phyloP scores from a whole-genome alignment of 2,113 vertebrate genomes.

The Poeciliopsis retropinna region DNA sequence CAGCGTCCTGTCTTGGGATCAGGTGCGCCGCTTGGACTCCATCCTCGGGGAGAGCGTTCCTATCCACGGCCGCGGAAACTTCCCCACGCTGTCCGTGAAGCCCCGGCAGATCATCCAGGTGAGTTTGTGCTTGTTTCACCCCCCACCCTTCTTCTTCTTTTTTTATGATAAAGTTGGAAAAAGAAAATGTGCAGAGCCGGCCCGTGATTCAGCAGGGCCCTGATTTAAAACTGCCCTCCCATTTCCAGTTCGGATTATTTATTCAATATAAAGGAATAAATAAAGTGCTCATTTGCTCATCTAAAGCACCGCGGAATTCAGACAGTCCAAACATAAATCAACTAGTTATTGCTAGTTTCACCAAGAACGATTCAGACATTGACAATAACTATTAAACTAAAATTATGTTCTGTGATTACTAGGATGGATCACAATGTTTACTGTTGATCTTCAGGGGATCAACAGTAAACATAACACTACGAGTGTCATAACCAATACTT shows the following conservation, averaged over 20 bases:
- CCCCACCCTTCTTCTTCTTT: too few species aligned
- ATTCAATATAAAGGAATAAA: too few species aligned
- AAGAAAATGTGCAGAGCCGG: too few species aligned
- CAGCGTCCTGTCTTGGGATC: slow-evolving; percentile 89
- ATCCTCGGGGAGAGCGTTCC: slow-evolving; percentile 91
- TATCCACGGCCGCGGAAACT: slow-evolving; percentile 94
- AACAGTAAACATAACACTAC: not conserved
- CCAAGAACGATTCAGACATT: not conserved
- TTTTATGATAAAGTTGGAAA: too few species aligned
- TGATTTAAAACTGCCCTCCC: too few species aligned
- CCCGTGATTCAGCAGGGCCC: too few species aligned
- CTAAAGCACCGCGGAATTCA: too few species aligned
- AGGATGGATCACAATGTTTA: not conserved
- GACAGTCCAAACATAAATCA: too few species aligned
- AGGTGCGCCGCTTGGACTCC: slow-evolving; percentile 90
- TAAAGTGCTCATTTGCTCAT: too few species aligned
- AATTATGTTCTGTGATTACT: not conserved
- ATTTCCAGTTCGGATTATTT: too few species aligned
- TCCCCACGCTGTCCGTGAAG: slow-evolving; percentile 91
- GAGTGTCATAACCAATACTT: too few species aligned
- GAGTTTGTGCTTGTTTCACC: slow-evolving; percentile 51
- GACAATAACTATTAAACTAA: not conserved
- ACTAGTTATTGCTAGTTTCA: too few species aligned
- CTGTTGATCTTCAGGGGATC: not conserved
- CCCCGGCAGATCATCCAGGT: slow-evolving; percentile 91